phyloP scores from a whole-genome alignment of 2,888 invertebrate species.

The Meandrusa payeni region DNA sequence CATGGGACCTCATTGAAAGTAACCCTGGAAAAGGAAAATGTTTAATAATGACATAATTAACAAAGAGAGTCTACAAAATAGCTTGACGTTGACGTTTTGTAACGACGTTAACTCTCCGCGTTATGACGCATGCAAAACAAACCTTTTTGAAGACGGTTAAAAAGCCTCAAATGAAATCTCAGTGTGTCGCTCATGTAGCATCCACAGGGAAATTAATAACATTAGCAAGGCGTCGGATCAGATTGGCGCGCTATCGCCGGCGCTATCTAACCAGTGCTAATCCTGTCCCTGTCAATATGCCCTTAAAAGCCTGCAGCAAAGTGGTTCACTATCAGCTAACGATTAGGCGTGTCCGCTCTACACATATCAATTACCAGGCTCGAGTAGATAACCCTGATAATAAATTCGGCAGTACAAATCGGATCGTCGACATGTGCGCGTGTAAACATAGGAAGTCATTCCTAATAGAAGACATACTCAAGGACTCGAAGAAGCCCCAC shows the following conservation, averaged over 20 bases:
- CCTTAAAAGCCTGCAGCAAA: constrained; percentile 31
- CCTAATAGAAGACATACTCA: constrained; percentile 66
- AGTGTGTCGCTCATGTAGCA: background rate
- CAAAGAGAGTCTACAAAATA: no score
- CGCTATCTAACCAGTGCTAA: constrained; percentile 28
- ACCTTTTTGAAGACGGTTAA: no score
- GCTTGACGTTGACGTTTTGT: no score
- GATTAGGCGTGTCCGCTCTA: constrained; percentile 71
- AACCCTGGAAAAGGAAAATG: no score
- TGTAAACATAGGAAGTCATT: constrained; percentile 69
- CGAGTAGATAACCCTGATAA: constrained; percentile 63
- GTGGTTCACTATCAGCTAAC: constrained; percentile 28
- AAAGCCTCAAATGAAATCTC: no score
- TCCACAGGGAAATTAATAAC: constrained; percentile 9
- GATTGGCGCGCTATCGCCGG: constrained; percentile 7
- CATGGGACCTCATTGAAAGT: no score
- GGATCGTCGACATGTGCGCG: constrained; percentile 64
- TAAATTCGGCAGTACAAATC: constrained; percentile 61
- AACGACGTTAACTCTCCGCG: no score
- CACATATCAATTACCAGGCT: constrained; percentile 72
- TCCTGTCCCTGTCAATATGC: constrained; percentile 33
- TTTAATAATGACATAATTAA: no score
- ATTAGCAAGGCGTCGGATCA: background rate
- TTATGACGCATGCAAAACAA: no score
- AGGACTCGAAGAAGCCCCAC: constrained; percentile 52